These are phyloP conservation scores for Passerculus sandwichensis DNA, from an alignment of 2,797 vertebrate species.

Conservation along the genomic window DNA sequence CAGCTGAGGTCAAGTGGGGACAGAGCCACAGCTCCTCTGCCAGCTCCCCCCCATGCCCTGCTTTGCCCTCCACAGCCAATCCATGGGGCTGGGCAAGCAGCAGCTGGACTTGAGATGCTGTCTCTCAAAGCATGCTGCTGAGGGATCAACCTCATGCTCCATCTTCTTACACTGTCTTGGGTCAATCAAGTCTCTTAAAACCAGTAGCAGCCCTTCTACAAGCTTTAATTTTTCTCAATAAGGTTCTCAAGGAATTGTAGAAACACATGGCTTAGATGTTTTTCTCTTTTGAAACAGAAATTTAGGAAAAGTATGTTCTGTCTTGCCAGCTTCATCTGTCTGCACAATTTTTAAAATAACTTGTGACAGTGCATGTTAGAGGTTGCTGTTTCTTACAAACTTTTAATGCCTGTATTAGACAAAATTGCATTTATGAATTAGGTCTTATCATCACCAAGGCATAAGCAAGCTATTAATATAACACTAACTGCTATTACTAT, in stretches of 20 bases:
- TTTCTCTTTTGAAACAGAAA: not conserved
- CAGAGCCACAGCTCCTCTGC: not conserved
- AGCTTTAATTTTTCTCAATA: not conserved
- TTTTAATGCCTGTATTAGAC: not conserved
- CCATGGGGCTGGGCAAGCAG: not conserved
- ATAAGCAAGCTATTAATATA: not conserved
- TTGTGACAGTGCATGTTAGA: not conserved
- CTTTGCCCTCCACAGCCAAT: not conserved
- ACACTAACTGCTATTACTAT: not conserved
- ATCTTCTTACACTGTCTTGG: not conserved
- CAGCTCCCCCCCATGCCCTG: not conserved
- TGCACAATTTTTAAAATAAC: not conserved
- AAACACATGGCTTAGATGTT: not conserved
- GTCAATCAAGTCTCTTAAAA: not conserved
- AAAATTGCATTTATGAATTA: not conserved
- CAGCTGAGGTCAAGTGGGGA: not conserved
- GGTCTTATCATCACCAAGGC: not conserved
- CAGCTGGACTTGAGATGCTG: not conserved
- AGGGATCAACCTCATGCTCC: not conserved
- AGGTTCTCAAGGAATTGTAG: not conserved
- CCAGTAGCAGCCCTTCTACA: not conserved
- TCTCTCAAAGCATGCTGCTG: not conserved
- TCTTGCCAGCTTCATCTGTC: not conserved
- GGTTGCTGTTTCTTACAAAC: not conserved
- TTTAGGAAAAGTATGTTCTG: not conserved